Base-by-base conservation (phyloP, 2,113 vertebrate species). In the Eira barbara region DNA sequence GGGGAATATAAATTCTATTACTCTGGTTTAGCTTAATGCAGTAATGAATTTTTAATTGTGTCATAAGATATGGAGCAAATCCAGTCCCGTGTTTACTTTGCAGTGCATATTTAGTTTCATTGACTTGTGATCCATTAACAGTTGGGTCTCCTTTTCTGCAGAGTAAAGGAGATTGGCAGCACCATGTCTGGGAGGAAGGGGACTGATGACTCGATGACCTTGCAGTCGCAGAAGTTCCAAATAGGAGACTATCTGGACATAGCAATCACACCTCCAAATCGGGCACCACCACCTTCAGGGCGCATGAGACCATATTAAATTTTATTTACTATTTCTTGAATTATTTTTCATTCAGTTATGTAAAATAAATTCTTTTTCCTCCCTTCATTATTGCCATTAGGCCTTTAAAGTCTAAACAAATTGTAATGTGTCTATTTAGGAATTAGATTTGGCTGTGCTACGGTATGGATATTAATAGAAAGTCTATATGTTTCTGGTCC, bases 171-270 rank as follows among this genome's bases (percentile, higher is more conserved):
- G 97, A 99, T 99, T 0, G 99, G 99, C 95, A 99, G 99, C 73
- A 99, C 99, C 10, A 98, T 99, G 97, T 99, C 99, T 0, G 99
- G 99, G 93, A 99, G 99, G 92, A 99, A 99, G 97, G 99, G 99
- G 49, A 99, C 99, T 29, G 99, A 99, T 18, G 99, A 99, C 95
- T 99, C 99, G 95, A 99, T 99, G 99, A 99, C 99, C 0, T 78
- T 99, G 98, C 99, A 99, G 98, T 99, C 99, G 4, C 99, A 99
- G 98, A 99, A 99, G 85, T 99, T 99, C 98, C 99, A 99, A 97
- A 99, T 99, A 39, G 99, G 99, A 95, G 99, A 99, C 98, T 99
- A 99, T 91, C 97, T 99, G 97, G 99, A 99, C 93, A 99, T 99
- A 95, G 99, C 99, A 1, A 99, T 99, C 63, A 99, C 99, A 0